A percentile compares a stretch with the other conserved stretches of the same genome.
Evolutionary conservation across 2,113 vertebrate genomes (phyloP).

Genomic region (human): DNA sequence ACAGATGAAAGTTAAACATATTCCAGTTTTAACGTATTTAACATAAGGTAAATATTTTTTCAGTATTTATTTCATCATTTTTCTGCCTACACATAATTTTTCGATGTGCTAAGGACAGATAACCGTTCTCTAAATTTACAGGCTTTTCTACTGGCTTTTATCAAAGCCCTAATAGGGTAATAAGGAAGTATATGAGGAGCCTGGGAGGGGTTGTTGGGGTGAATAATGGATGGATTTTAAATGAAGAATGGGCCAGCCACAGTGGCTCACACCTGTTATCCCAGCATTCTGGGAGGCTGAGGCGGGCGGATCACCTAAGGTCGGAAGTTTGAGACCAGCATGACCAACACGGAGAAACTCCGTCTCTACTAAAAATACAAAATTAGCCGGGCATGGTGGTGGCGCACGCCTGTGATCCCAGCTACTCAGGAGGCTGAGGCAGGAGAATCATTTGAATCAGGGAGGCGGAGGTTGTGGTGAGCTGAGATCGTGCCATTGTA

Average conservation of each 20-base stretch:
- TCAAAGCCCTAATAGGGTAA: not conserved
- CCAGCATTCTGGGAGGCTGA: no score
- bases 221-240: not conserved
- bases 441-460: no score
- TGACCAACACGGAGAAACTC: no score
- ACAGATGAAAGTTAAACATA: conserved; percentile 1
- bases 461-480: no score
- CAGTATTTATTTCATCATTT: conserved; percentile 8
- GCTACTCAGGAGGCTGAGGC: no score
- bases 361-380: no score
- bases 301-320: no score
- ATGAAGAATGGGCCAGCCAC: not conserved
- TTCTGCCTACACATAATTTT: not conserved
- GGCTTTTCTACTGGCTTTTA: not conserved
- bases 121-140: not conserved
- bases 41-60: not conserved
- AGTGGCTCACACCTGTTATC: no score
- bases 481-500: no score
- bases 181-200: not conserved
- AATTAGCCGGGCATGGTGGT: no score
- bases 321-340: no score
- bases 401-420: no score
- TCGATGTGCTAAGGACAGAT: not conserved
- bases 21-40: conserved; percentile 3
- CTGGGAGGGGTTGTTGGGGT: not conserved